phyloP scores from a whole-genome alignment of 1,140 invertebrate genomes.

The Araneus ventricosus region DNA sequence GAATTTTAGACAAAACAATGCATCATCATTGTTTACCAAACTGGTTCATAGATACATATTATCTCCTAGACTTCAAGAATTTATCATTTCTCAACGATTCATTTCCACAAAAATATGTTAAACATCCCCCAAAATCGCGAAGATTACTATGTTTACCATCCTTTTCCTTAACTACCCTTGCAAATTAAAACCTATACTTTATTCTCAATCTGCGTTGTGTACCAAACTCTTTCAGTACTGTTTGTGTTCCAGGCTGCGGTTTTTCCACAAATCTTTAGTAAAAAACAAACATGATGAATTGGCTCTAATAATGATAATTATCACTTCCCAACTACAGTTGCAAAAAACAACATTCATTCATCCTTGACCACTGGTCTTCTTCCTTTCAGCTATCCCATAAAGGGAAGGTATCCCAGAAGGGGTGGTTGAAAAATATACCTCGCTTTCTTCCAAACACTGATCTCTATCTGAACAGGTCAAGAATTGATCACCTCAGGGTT shows the following conservation, averaged over 20 bases:
- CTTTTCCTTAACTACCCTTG: neutral
- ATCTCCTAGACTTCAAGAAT: too few relatives aligned
- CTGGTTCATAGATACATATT: too few relatives aligned
- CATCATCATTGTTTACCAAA: too few relatives aligned
- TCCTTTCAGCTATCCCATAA: neutral
- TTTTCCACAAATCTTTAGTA: neutral
- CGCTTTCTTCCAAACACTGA: neutral
- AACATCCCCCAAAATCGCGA: neutral
- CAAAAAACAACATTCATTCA: neutral
- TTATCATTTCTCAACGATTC: too few relatives aligned
- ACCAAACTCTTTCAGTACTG: neutral
- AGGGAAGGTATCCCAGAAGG: slow-evolving; percentile 25
- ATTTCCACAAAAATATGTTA: neutral
- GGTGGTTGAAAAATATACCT: slow-evolving; percentile 16
- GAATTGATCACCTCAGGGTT: slow-evolving; percentile 51
- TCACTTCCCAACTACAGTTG: neutral
- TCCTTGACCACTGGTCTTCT: slow-evolving; percentile 15
- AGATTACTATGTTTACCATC: neutral
- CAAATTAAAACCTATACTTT: neutral
- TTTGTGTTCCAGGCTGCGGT: neutral
- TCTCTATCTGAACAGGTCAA: slow-evolving; percentile 44
- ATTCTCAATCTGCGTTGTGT: neutral
- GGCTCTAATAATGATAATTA: slow-evolving; percentile 34
- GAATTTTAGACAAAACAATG: too few relatives aligned
- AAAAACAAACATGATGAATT: slow-evolving; percentile 12